A percentile compares a stretch with the other conserved stretches of the same genome.
phyloP scores from a whole-genome alignment of 1,140 invertebrate genomes.

The fruit fly (Drosophila melanogaster) region DNA sequence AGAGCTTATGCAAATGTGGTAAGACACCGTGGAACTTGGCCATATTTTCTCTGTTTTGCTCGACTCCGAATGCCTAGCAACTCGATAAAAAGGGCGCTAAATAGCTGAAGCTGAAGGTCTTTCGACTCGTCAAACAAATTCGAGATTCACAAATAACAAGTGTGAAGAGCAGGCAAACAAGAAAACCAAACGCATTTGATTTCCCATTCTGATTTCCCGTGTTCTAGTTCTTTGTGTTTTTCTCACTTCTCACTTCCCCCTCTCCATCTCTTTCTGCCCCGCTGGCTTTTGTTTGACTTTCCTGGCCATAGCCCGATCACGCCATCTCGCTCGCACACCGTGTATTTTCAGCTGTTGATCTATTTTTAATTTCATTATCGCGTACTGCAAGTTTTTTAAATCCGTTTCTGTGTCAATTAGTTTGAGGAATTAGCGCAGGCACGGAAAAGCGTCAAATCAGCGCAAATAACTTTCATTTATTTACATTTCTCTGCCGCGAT shows the following conservation, averaged over 20 bases:
- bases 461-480: conserved; percentile 49
- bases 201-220: conserved; percentile 48
- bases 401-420: conserved; percentile 37
- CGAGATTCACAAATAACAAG: conserved; percentile 32
- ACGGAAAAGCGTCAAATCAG: conserved; percentile 26
- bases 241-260: neutral
- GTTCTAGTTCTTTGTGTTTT: conserved; percentile 45
- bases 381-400: conserved; percentile 39
- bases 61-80: conserved; percentile 32
- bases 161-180: conserved; percentile 59
- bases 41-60: conserved; percentile 34
- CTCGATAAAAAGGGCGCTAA: conserved; percentile 23
- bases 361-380: conserved; percentile 77
- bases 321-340: conserved; percentile 6
- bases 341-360: conserved; percentile 69
- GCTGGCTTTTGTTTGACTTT: conserved; percentile 31
- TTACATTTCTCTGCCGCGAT: conserved; percentile 19
- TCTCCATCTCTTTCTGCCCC: conserved; percentile 2
- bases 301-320: conserved; percentile 34
- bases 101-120: conserved; percentile 7
- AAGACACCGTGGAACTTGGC: conserved; percentile 41
- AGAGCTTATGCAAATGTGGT: conserved; percentile 79
- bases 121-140: conserved; percentile 35
- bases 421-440: conserved; percentile 29
- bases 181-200: conserved; percentile 14